Base-by-base conservation (phyloP, 2,888 invertebrate species). In the Drosophila atroscutellata region DNA sequence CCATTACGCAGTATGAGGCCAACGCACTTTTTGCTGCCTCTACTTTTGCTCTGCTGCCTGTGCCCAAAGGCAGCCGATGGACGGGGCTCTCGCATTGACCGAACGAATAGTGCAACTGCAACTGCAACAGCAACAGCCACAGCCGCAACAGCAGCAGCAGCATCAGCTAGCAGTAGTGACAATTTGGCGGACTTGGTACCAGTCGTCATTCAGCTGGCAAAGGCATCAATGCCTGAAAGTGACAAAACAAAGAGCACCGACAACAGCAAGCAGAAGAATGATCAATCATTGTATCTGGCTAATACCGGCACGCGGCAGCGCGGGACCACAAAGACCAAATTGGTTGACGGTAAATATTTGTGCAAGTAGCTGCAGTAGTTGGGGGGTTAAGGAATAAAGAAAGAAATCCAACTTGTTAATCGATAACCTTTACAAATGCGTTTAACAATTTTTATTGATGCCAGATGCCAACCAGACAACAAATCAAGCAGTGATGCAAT, bases 171-270 rank as follows among this genome's bases (percentile, higher is more conserved):
- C 52, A 45, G 45, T 45, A 91, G 84, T 86, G 87, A 86, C 73
- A 87, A 91, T 78, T 79, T 80, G 75, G 91, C 89, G 81, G 85
- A 80, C 75, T 83, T 77, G 70, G 81, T 72, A 72, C 62, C 74
- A 59, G 70, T 71, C 51, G 75, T 58, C 65, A 69, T 77, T 70
- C 79, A 80, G 57, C 66, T 45, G 24, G 63, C 47, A 74, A 56
- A 61, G 32, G 50, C 75, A 56, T 55, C 72, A 51, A 49, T 74
- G 73, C 62, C 73, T 69, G 50, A 71, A 72, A 75, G 80, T 74
- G 79, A 80, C 81, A 70, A 79, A 86, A 65, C 86, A 90, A 74
- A 92, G 94, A 68, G 93, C 94, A 64, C 94, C 79, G 68, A 74
- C 78, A 56, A 69, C 78, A 71, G 36, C 69, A 60, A 58, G 63